Evolutionary conservation across 1,140 invertebrate species (phyloP).

Genomic region (Acromyrmex echinatior): DNA sequence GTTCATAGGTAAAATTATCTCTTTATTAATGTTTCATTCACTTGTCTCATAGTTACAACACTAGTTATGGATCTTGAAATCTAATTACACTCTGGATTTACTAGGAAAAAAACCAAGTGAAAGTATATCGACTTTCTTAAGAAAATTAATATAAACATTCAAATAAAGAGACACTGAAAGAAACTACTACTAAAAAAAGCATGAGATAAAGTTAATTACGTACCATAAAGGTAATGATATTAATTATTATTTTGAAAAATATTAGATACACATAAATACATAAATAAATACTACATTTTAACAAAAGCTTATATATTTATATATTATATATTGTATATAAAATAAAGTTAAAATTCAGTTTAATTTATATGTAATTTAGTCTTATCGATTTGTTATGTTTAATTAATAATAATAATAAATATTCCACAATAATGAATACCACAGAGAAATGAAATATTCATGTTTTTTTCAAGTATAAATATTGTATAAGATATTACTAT

Average conservation of each 20-base stretch:
- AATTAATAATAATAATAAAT: constrained; percentile 15
- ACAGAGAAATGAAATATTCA: constrained; percentile 1
- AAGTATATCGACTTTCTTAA: constrained; percentile 56
- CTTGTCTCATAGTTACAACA: not conserved
- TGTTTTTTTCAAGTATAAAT: not conserved
- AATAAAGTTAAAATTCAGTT: not conserved
- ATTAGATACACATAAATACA: not conserved
- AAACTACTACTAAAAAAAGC: not conserved
- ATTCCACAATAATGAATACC: not conserved
- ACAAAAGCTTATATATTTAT: not conserved
- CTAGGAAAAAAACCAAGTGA: constrained; percentile 46
- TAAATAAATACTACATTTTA: not conserved
- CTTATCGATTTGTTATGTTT: not conserved
- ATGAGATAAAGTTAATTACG: not conserved
- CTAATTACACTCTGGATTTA: constrained; percentile 46
- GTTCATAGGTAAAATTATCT: not conserved
- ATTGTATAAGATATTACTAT: not conserved
- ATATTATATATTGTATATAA: not conserved
- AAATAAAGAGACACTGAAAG: not conserved
- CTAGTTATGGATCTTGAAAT: constrained; percentile 47
- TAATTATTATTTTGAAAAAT: constrained; percentile 4
- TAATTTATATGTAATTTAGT: constrained; percentile 27
- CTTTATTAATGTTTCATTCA: constrained; percentile 9
- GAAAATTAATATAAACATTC: not conserved
- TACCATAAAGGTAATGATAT: not conserved